These are phyloP conservation scores for Aphyosemion australe DNA, from an alignment of 2,113 vertebrate genomes.

Conservation along the genomic window DNA sequence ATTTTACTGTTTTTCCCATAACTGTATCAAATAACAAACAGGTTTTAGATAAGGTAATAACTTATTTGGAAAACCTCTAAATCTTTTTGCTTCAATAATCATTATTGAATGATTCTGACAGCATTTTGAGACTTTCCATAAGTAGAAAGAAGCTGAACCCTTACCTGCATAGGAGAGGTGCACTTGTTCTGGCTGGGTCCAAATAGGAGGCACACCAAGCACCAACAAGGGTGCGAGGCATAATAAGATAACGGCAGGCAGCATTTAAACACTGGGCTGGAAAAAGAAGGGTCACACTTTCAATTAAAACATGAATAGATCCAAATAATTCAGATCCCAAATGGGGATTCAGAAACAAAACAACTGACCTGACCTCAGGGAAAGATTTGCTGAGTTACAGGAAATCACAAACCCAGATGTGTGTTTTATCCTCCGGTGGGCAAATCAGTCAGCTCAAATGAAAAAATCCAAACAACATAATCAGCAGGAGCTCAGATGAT, in stretches of 20 bases:
- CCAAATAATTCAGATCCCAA: constrained; percentile 19
- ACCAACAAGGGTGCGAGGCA: constrained; percentile 55
- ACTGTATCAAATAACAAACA: background rate
- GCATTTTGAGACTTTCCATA: background rate
- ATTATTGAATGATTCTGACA: constrained; percentile 7
- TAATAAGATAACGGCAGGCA: constrained; percentile 33
- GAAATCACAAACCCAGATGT: background rate
- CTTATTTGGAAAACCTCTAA: no score
- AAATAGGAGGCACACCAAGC: constrained; percentile 59
- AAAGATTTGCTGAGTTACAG: background rate
- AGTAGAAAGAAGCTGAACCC: background rate
- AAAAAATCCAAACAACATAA: constrained; percentile 29
- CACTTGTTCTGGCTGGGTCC: constrained; percentile 79
- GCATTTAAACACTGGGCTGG: constrained; percentile 43
- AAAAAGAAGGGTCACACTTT: constrained; percentile 6
- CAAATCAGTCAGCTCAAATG: constrained; percentile 9
- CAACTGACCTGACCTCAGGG: constrained; percentile 16
- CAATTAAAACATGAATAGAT: background rate
- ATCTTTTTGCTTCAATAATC: background rate
- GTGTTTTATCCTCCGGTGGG: constrained; percentile 11
- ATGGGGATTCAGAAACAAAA: constrained; percentile 9
- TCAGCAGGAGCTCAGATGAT: constrained; percentile 42
- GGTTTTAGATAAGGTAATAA: background rate
- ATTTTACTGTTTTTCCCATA: background rate
- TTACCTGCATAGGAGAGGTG: constrained; percentile 80